Evolutionary conservation across 2,113 vertebrate genomes (phyloP).

Genomic region (Suricata suricatta): DNA sequence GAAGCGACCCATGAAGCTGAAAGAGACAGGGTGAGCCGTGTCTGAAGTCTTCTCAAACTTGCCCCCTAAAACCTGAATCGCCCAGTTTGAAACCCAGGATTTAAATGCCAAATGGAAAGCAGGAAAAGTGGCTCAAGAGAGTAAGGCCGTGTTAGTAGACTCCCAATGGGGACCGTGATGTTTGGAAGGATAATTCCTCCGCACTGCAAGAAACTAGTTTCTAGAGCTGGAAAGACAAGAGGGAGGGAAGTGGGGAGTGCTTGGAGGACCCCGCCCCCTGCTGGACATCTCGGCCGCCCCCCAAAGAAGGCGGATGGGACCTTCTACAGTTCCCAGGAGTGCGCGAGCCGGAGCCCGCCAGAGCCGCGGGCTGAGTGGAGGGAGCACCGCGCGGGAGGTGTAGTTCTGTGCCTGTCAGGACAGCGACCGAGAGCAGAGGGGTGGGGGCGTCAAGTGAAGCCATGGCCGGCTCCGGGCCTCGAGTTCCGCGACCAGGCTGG

Average conservation of each 20-base stretch:
- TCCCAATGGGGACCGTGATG: accelerated
- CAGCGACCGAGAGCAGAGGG: not conserved
- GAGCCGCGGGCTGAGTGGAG: not conserved
- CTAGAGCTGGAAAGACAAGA: not conserved
- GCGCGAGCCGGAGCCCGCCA: not conserved
- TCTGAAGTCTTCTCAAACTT: not conserved
- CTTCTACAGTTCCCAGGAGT: not conserved
- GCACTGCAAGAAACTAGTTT: not conserved
- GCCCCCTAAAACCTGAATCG: not conserved
- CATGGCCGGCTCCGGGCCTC: accelerated
- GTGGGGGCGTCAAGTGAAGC: not conserved
- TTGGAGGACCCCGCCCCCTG: not conserved
- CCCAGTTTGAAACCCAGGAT: not conserved
- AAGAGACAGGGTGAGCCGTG: not conserved
- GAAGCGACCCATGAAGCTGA: not conserved
- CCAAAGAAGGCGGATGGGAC: not conserved
- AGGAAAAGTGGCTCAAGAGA: not conserved
- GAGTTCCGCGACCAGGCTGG: not conserved
- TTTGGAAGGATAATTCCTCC: not conserved
- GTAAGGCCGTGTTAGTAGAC: not conserved
- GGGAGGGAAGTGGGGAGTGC: not conserved
- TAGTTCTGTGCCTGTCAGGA: not conserved
- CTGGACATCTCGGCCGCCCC: not conserved
- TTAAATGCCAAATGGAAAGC: not conserved
- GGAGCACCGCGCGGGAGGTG: not conserved